Conservation (phyloP, 2,888 invertebrate genomes). For the Crossocerus cetratus region DNA sequence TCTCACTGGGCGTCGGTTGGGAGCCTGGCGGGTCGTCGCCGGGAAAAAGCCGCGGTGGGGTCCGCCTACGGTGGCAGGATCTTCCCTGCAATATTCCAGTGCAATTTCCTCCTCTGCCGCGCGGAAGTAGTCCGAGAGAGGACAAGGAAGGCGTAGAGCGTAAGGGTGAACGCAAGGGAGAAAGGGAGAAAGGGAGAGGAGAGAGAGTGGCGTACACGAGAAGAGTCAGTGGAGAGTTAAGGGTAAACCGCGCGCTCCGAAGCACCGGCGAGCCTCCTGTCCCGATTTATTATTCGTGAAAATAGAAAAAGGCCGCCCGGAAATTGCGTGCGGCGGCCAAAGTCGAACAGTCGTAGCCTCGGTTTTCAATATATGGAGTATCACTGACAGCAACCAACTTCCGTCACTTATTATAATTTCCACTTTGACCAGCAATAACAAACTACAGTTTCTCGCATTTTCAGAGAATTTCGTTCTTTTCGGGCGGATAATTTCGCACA, state of each 20-base stretch:
- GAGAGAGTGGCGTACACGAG: background rate
- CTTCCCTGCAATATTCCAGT: slow-evolving; percentile 16
- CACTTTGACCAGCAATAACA: no score
- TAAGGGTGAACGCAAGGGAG: slow-evolving; percentile 24
- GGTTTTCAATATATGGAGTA: no score
- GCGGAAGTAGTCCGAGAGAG: slow-evolving; percentile 15
- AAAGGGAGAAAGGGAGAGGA: background rate
- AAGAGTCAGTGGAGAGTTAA: no score
- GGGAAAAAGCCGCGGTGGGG: background rate
- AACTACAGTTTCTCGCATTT: no score
- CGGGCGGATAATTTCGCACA: no score
- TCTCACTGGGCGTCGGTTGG: slow-evolving; percentile 23
- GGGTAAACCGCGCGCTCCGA: slow-evolving; percentile 1
- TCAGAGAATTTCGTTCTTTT: no score
- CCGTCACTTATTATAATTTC: no score
- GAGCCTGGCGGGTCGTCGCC: background rate
- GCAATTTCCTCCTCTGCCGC: slow-evolving; percentile 14
- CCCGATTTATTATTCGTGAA: background rate
- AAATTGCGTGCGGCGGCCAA: no score
- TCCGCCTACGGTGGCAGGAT: slow-evolving; percentile 6
- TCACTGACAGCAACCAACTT: no score
- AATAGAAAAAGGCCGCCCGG: background rate
- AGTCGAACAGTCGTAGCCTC: no score
- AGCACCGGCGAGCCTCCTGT: background rate
- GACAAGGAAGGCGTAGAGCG: background rate